Base-by-base conservation (phyloP, 1,140 invertebrate species). In the Diorhabda elongata region DNA sequence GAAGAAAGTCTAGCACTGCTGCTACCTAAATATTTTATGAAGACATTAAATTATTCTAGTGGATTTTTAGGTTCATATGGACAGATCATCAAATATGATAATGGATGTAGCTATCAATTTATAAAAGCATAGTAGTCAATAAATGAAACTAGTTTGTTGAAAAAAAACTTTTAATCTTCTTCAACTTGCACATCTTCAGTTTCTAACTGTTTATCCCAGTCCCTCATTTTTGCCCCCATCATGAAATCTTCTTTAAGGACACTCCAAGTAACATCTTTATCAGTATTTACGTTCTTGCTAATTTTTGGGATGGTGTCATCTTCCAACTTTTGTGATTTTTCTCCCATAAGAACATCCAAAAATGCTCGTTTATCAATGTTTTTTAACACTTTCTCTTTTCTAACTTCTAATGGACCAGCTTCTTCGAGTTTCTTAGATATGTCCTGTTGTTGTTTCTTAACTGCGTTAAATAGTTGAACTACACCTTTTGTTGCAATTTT, bases 401-500 rank as follows among this genome's bases (percentile, higher is more conserved):
- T 93, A 57, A 87, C 84, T 81, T 94, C 91, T 44, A 92, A 84
- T n/a, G 89, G 85, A 44, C 92, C 91, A 61, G 87, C 92, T 69
- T 88, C 84, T 58, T 87, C 82, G 69, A 96, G 79, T 81, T 94
- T 89, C 64, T 87, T 86, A 63, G 91, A 86, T 62, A 95, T 83
- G 63, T 88, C 86, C 79, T 89, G 91, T 80, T 96, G 94, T 81
- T 96, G 94, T 73, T 90, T 86, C 77, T 86, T 87, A 1, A 97
- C 94, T 42, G 93, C 91, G 86, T 97, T 97, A 73, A 97, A 97
- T 71, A 97, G 82, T 80, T 96, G 93, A 1, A 97, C 93, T 3
- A 96, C 93, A 77, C 94, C 95, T 79, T 91, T 94, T 67, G 92
- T 95, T 11, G 94, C 94, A 74, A 96, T 92, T 85, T 91, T 94